Evolutionary conservation across 2,797 vertebrate species (phyloP), one percentile per base, ranked within the genome.

Genomic region (Macroramphosus scolopax): DNA sequence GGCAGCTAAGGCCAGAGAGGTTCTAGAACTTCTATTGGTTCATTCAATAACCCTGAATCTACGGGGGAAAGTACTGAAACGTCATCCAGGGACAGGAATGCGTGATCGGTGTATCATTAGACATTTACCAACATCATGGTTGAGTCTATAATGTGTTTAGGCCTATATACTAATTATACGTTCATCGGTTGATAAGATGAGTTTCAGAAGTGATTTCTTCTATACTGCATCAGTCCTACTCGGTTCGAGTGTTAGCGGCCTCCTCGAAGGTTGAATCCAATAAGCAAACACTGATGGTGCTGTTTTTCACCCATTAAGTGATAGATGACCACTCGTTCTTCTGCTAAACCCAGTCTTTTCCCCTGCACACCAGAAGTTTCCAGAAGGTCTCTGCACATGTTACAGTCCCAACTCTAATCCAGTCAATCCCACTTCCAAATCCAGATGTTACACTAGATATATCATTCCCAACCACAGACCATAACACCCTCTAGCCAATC

Each of bases 381-480:
- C 73, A 72, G 51, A 75, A 58, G 42, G 51, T 54, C 45, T 42
- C 51, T 36, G 8, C 35, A 44, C 14, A 49, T 63, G 59, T 67
- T 52, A 45, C 28, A 46, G 55, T 43, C 41, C 54, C 39, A 48
- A 38, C 35, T 68, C 40, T 42, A 50, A 54, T 56, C 63, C 32
- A 61, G 64, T 57, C 45, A 57, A 45, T 20, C 51, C 48, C 17
- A 25, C 51, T 69, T 51, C 34, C 34, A 54, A 41, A 51, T 51
- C 48, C 66, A 77, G 58, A 73, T 68, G 65, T 55, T 63, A 41
- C 68, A 59, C 39, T 46, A 41, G 59, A 72, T 43, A 58, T 44
- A 62, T 66, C 29, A 53, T 62, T 79, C 60, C 54, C 60, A n/a
- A 63, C 47, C 63, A 54, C 57, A 75, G 40, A 72, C 47, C 55